phyloP scores from a whole-genome alignment of 2,797 vertebrate genomes.

The Spondyliosoma cantharus region DNA sequence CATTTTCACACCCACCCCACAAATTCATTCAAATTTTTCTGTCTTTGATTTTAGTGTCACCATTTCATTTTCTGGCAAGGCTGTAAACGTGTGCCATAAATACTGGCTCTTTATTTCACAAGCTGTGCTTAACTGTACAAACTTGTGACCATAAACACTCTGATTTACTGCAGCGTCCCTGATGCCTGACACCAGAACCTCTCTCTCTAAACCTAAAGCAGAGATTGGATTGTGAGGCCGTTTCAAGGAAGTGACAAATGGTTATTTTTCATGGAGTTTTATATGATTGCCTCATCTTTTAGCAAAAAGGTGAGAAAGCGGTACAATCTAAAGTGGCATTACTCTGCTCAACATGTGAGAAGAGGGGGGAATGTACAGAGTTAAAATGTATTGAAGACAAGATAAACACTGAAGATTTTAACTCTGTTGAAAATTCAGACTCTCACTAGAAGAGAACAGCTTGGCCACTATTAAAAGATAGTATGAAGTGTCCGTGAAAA shows the following conservation, averaged over 20 bases:
- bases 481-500: not conserved
- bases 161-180: not conserved
- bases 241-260: not conserved
- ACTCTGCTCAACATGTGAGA: not conserved
- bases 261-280: not conserved
- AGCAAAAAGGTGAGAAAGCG: not conserved
- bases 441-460: not conserved
- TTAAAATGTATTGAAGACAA: not conserved
- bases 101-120: not conserved
- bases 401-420: not conserved
- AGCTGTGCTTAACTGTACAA: not conserved
- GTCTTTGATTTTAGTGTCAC: constrained; percentile 1
- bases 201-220: constrained; percentile 10
- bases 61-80: constrained; percentile 2
- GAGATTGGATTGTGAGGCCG: not conserved
- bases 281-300: not conserved
- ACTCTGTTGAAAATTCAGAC: not conserved
- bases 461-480: not conserved
- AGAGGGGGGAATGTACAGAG: not conserved
- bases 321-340: not conserved
- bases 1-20: not conserved
- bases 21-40: not conserved
- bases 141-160: not conserved
- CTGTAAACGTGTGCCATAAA: not conserved
- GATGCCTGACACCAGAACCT: not conserved